Evolutionary conservation across 2,797 vertebrate genomes (phyloP), one percentile per base, ranked within the genome.

Genomic region (Clamator glandarius): DNA sequence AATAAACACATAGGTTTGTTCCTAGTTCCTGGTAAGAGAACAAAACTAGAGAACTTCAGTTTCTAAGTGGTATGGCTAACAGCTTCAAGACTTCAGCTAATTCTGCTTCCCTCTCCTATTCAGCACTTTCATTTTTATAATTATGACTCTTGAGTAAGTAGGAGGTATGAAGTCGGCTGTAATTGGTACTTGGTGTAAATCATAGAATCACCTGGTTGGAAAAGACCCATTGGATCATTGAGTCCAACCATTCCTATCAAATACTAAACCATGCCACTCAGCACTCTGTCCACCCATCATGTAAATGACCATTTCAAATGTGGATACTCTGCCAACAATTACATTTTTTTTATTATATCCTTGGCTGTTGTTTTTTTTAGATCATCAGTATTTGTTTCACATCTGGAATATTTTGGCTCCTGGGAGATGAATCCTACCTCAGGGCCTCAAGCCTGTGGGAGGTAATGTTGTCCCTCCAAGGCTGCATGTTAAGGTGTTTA

Each of bases 101-200:
- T 87, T 87, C 68, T 89, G 16, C 57, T 82, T 92, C 46, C 46
- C 33, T 66, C 41, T 58, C 61, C 57, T 80, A 50, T 77, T 92
- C 59, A 91, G 72, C 84, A 44, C 41, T 83, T 64, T 68, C 61
- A 41, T 89, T 62, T 89, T 44, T 18, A 67, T 75, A 87, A 89
- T 85, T 77, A 91, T 85, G 64, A 46, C 59, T 92, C 58, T 92
- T 92, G 89, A 92, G 70, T 82, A 93, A 93, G 84, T 74, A 80
- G 28, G 81, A 91, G 68, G 25, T 57, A 91, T 75, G 84, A 89
- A 91, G 61, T 14, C 83, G 89, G 63, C 87, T 95, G 91, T 87
- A 92, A 92, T 26, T 91, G 89, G 70, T 70, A 82, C 52, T 41
- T 59, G 74, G 82, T 26, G 67, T 83, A 94, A 94, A 83, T n/a